These are phyloP conservation scores for Sarcoramphus papa DNA, from an alignment of 2,797 vertebrate species.

Conservation along the genomic window DNA sequence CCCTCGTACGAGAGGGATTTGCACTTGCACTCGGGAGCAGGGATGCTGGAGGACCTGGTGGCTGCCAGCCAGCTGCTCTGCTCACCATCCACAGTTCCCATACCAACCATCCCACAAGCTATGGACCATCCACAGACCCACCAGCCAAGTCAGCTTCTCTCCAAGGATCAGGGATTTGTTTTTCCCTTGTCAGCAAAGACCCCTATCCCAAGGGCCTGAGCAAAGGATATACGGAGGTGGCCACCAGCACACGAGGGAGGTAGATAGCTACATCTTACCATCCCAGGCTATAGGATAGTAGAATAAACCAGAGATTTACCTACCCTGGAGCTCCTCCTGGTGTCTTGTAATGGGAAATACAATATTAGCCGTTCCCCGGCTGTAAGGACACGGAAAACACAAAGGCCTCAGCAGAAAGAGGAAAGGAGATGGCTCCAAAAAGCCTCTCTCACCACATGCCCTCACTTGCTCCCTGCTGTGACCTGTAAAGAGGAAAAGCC, in stretches of 20 bases:
- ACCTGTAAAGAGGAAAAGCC: background rate
- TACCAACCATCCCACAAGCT: background rate
- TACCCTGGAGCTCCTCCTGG: slow-evolving; percentile 41
- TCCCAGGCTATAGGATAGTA: accelerated
- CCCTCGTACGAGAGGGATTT: background rate
- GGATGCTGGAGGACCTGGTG: background rate
- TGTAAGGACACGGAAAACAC: accelerated
- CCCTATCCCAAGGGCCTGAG: background rate
- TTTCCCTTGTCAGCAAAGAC: background rate
- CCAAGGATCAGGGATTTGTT: background rate
- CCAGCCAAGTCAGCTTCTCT: background rate
- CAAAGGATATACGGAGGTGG: accelerated
- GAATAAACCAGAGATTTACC: background rate
- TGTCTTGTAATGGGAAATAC: background rate
- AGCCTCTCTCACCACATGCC: background rate
- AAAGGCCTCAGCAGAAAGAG: no score
- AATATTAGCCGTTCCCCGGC: accelerated
- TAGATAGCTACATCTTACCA: accelerated
- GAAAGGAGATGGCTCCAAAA: background rate
- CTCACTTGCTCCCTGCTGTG: background rate
- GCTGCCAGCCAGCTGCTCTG: background rate
- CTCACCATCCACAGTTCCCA: background rate
- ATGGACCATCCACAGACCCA: background rate
- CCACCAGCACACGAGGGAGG: accelerated
- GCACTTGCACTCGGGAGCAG: no score